phyloP scores from a whole-genome alignment of 1,140 invertebrate genomes.

The Pentalonia nigronervosa region DNA sequence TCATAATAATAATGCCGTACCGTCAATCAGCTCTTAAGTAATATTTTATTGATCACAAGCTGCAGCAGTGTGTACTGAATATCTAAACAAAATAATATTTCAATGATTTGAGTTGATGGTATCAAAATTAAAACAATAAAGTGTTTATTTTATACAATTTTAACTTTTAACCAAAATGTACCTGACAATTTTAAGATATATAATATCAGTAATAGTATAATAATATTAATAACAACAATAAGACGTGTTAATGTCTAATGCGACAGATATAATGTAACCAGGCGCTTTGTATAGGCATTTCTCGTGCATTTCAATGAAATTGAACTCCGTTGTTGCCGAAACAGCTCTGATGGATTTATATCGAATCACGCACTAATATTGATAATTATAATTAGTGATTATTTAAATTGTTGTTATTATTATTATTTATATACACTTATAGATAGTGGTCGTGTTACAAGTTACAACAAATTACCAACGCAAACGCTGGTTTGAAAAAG shows the following conservation, averaged over 20 bases:
- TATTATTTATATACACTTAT: neutral
- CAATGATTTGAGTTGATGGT: neutral
- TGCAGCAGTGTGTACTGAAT: neutral
- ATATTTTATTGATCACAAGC: neutral
- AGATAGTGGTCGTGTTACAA: neutral
- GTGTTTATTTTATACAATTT: neutral
- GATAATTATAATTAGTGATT: neutral
- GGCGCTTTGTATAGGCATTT: conserved; percentile 49
- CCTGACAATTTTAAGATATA: neutral
- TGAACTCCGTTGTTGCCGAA: neutral
- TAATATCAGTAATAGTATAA: neutral
- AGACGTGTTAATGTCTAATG: neutral
- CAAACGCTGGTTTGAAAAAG: neutral
- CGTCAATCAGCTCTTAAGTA: neutral
- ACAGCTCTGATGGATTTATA: neutral
- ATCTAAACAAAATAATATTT: neutral
- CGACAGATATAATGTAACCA: neutral
- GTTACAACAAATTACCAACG: neutral
- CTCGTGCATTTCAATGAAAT: neutral
- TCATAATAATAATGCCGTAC: too few relatives aligned
- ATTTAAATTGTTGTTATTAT: neutral
- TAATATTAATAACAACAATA: neutral
- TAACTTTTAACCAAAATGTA: neutral
- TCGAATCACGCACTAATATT: too few relatives aligned
- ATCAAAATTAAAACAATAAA: neutral